A percentile compares a stretch with the other conserved stretches of the same genome.
phyloP scores from a whole-genome alignment of 2,888 invertebrate species.

The Caenorhabditis becei region DNA sequence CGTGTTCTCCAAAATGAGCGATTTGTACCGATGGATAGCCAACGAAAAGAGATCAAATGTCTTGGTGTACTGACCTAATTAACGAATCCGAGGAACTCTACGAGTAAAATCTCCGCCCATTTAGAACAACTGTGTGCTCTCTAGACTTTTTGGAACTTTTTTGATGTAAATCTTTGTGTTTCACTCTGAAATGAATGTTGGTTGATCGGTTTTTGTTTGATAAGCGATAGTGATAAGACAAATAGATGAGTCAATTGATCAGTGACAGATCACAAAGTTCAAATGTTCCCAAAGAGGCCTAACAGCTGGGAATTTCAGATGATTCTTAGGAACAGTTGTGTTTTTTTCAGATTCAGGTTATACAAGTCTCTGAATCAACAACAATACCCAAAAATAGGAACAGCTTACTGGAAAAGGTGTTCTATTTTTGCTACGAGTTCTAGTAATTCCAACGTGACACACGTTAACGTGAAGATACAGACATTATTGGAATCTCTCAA shows the following conservation, averaged over 20 bases:
- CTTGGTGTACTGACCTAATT: constrained; percentile 13
- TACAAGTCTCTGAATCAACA: no score
- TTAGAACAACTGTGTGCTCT: background rate
- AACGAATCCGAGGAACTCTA: background rate
- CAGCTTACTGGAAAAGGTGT: no score
- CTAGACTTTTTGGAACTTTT: background rate
- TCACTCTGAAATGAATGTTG: constrained; percentile 8
- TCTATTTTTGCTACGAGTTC: no score
- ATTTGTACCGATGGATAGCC: constrained; percentile 56
- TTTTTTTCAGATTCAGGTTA: no score
- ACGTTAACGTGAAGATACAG: no score
- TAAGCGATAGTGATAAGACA: background rate
- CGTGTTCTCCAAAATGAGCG: constrained; percentile 58
- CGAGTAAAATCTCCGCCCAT: background rate
- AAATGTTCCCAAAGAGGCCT: no score
- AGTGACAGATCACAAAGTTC: no score
- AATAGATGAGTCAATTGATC: constrained; percentile 1
- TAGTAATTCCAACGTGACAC: no score
- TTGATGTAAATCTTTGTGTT: background rate
- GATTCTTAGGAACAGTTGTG: no score
- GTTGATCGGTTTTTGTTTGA: background rate
- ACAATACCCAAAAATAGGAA: no score
- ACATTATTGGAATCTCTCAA: no score
- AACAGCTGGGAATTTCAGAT: no score
- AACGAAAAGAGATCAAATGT: constrained; percentile 32